These are phyloP conservation scores for Barnardius zonarius DNA, from an alignment of 2,113 vertebrate species.

Conservation along the genomic window DNA sequence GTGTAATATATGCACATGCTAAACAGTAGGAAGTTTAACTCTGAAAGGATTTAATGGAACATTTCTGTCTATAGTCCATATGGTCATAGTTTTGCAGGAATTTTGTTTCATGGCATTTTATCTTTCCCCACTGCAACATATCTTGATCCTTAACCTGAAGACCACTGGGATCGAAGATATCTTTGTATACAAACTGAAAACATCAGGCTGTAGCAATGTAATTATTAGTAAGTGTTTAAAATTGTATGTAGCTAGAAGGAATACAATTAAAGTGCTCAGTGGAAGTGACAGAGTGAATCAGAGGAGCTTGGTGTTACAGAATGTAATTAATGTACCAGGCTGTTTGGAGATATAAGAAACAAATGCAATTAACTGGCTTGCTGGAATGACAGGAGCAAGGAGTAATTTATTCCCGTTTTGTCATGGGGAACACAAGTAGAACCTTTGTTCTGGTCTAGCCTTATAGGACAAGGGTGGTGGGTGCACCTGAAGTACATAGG, in stretches of 20 bases:
- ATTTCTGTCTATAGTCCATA: background rate
- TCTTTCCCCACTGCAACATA: background rate
- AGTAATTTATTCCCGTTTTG: constrained; percentile 58
- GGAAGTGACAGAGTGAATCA: constrained; percentile 75
- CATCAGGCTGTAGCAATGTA: constrained; percentile 5
- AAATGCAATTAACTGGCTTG: constrained; percentile 78
- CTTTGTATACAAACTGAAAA: background rate
- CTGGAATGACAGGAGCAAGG: constrained; percentile 52
- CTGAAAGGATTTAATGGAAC: background rate
- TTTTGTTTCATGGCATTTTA: background rate
- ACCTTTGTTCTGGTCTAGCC: constrained; percentile 57
- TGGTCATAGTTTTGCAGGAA: background rate
- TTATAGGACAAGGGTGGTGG: background rate
- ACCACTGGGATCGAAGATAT: background rate
- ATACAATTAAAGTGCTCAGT: constrained; percentile 72
- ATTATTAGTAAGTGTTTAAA: constrained; percentile 49
- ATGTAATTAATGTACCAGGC: constrained; percentile 74
- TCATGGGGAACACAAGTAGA: constrained; percentile 32
- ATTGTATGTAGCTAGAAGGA: constrained; percentile 53
- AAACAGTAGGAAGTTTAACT: background rate
- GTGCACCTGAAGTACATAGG: background rate
- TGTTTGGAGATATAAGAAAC: constrained; percentile 74
- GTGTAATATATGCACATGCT: background rate
- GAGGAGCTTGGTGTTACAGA: constrained; percentile 72
- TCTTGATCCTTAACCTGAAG: background rate